Percentiles rank a stretch among this genome's conserved stretches.
Evolutionary conservation across 2,797 vertebrate species (phyloP).

Genomic region (Spatula clypeata): DNA sequence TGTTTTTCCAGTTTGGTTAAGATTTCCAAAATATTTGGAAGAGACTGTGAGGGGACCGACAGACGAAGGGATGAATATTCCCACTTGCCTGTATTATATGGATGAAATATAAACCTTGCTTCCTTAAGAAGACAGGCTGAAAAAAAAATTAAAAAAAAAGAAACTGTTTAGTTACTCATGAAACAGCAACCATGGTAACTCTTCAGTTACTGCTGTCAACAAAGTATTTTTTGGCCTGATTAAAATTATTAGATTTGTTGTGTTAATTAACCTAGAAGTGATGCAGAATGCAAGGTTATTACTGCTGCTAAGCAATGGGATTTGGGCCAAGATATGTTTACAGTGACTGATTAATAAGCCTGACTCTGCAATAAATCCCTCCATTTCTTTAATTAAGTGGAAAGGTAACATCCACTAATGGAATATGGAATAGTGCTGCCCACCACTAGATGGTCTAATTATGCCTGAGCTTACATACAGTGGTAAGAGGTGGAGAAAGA

Average conservation of each 20-base stretch:
- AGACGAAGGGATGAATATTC: neutral
- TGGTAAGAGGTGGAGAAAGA: neutral
- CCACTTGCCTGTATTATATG: neutral
- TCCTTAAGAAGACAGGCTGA: neutral
- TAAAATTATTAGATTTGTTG: neutral
- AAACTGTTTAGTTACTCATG: neutral
- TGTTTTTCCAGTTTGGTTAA: neutral
- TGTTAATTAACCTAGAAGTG: slow-evolving; percentile 4
- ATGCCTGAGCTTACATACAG: neutral
- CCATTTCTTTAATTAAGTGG: slow-evolving; percentile 42
- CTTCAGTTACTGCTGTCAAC: neutral
- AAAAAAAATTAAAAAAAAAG: neutral
- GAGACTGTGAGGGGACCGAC: neutral
- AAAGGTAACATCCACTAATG: neutral
- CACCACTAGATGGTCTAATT: neutral
- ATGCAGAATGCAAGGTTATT: neutral
- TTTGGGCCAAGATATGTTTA: slow-evolving; percentile 9
- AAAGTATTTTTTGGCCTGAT: neutral
- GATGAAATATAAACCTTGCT: neutral
- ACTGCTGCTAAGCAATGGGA: neutral
- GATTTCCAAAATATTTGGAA: neutral
- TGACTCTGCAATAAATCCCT: slow-evolving; percentile 11
- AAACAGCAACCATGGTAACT: neutral
- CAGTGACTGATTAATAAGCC: slow-evolving; percentile 1
- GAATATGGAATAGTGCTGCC: neutral